Base-by-base conservation (phyloP, 2,888 invertebrate genomes). In the Heteromyza rotundicornis region DNA sequence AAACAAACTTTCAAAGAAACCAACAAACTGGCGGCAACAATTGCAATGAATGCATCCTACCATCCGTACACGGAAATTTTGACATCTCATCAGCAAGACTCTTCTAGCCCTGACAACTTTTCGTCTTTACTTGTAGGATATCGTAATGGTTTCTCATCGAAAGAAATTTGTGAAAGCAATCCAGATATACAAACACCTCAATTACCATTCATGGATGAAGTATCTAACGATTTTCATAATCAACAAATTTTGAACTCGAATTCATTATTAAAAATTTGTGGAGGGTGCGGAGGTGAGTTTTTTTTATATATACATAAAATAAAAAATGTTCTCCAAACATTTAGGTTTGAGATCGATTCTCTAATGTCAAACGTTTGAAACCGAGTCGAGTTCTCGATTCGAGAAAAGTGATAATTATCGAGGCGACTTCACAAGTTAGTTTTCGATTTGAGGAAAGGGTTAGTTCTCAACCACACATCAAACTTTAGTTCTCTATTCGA, bases 11-110 rank as follows among this genome's bases (percentile, higher is more conserved):
- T n/a, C n/a, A n/a, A 40, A 14, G 3, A 72, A 74, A 68, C 68
- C 88, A 87, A 87, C 92, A 92, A 92, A 88, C 92, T 92, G 92
- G 92, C 92, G 87, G 90, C 91, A 89, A 90, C 91, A 86, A 85
- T 89, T 82, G 91, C 91, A 86, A 93, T 94, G 93, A 94, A 93
- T 90, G 91, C 92, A 86, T 92, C 92, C 86, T 92, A 92, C 88
- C 92, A 91, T 88, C 89, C 90, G 86, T 91, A 91, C 86, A 87
- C 89, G 86, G 91, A 91, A 87, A 87, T 91, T 77, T 89, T 89
- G 85, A 90, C 90, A 80, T 90, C 90, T 75, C 90, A 90, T 85
- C 78, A 79, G 69, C 77, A 77, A 68, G 70, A 77, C 67, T 89
- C 90, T 82, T 88, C 90, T 70, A 89, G 89, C 77, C 90, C 90